Evolutionary conservation across 2,113 vertebrate species (phyloP), one percentile per base, ranked within the genome.

Genomic region (Laticauda laticaudata): DNA sequence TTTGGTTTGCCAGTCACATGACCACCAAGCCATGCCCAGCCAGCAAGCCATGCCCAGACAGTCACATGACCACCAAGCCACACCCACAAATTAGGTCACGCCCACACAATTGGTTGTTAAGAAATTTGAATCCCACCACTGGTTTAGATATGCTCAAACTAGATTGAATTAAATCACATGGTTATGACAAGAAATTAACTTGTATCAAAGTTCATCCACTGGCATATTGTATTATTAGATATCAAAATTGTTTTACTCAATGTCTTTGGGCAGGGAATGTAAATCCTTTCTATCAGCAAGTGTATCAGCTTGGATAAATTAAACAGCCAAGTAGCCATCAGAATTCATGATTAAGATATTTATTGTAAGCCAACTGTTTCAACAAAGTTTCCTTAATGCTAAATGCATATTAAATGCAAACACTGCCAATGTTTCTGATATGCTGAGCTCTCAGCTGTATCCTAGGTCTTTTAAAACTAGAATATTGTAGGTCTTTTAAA

Each of bases 121-220:
- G 8, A 9, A 51, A 51, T 51, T 51, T 51, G 48, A 51, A 51
- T 51, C 48, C 8, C 48, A 51, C 8, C 48, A 51, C 8, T 51
- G 34, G 29, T 85, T 43, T 92, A 89, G 55, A 81, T 24, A 89
- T 89, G 51, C 7, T 24, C 51, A 26, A 92, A 53, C 23, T 51
- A 92, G 45, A 92, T 43, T 34, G 51, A 88, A 87, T 91, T 51
- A 91, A 87, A 64, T 21, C 86, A 92, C 45, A 89, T 43, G 24
- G 45, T 10, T 92, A 92, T 92, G 86, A 92, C 59, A 92, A 88
- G n/a, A 88, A 34, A 88, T 92, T 92, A 69, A 88, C n/a, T 69
- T 92, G 64, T 39, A 54, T 69, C 86, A 88, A 48, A 88, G 45
- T 59, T 92, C 91, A 88, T 75, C 51, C 87, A 53, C 15, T 64